These are phyloP conservation scores for Corythaixoides concolor DNA, from an alignment of 2,113 vertebrate species.

Conservation along the genomic window DNA sequence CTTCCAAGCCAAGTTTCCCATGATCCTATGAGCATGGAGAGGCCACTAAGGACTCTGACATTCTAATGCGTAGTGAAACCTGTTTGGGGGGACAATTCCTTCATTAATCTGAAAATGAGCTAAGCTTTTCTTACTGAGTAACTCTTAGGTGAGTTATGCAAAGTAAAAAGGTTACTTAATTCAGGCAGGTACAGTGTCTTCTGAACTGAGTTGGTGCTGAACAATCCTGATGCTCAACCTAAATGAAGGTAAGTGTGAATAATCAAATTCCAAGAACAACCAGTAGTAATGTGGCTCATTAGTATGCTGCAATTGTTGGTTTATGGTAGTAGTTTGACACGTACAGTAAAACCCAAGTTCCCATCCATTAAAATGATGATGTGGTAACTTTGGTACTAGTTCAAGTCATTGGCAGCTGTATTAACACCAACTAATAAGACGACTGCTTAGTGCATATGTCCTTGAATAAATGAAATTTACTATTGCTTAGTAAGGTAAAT, in stretches of 20 bases:
- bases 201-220: background rate
- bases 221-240: background rate
- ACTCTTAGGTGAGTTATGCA: background rate
- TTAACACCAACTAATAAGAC: background rate
- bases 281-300: background rate
- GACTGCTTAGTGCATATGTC: background rate
- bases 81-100: background rate
- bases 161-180: background rate
- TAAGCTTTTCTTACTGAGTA: background rate
- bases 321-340: background rate
- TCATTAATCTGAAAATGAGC: background rate
- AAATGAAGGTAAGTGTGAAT: background rate
- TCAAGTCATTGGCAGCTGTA: background rate
- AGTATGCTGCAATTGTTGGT: background rate
- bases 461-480: background rate
- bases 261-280: background rate
- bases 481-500: background rate
- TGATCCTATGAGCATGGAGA: background rate
- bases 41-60: background rate
- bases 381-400: background rate
- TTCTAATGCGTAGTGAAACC: background rate
- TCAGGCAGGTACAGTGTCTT: background rate
- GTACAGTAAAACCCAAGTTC: background rate
- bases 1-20: background rate
- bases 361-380: background rate